Evolutionary conservation across 2,888 invertebrate genomes (phyloP).

Genomic region (Autographa gamma): DNA sequence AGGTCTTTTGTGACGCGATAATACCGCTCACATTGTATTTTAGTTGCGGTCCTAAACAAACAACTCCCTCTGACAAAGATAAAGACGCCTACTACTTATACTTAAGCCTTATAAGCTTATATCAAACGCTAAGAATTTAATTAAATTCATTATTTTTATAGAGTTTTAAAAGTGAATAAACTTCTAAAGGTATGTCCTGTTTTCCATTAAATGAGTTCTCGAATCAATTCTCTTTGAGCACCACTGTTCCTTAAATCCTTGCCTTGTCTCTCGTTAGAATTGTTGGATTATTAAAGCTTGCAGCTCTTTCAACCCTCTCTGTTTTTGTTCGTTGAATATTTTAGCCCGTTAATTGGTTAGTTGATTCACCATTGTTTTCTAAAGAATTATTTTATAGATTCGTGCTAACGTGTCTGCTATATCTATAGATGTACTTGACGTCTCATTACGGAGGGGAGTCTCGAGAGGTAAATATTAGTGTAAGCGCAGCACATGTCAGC

Average conservation of each 20-base stretch:
- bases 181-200: slow-evolving; percentile 23
- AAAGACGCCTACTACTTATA: slow-evolving; percentile 52
- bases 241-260: slow-evolving; percentile 56
- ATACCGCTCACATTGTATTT: slow-evolving; percentile 45
- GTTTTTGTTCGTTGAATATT: slow-evolving; percentile 69
- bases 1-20: slow-evolving; percentile 37
- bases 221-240: slow-evolving; percentile 48
- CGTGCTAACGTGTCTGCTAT: slow-evolving; percentile 8
- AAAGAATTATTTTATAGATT: neutral
- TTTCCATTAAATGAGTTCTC: slow-evolving; percentile 47
- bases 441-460: slow-evolving; percentile 42
- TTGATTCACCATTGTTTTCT: slow-evolving; percentile 46
- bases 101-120: slow-evolving; percentile 46
- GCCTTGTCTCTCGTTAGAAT: slow-evolving; percentile 59
- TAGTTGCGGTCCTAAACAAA: slow-evolving; percentile 58
- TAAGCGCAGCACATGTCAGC: slow-evolving; percentile 40
- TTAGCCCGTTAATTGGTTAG: slow-evolving; percentile 67
- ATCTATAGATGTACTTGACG: slow-evolving; percentile 17
- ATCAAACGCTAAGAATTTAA: slow-evolving; percentile 51
- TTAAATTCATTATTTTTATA: slow-evolving; percentile 45
- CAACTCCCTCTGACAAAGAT: slow-evolving; percentile 40
- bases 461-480: slow-evolving; percentile 40
- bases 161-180: slow-evolving; percentile 22
- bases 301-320: slow-evolving; percentile 62
- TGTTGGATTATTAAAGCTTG: slow-evolving; percentile 59